Evolutionary conservation across 2,113 vertebrate species (phyloP).

Genomic region (Cinclus cinclus): DNA sequence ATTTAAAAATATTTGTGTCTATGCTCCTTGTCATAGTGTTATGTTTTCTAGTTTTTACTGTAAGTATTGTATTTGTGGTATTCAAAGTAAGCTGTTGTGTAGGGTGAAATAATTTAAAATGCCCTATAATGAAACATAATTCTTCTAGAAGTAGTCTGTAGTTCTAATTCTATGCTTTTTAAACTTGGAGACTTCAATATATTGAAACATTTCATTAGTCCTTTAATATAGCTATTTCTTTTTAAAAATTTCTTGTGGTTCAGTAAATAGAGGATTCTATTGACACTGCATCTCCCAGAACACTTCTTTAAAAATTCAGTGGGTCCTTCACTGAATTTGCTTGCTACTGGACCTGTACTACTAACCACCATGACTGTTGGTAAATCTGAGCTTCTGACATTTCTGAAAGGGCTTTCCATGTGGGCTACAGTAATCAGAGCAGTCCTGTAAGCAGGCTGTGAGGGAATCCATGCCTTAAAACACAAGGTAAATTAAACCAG

Average conservation of each 20-base stretch:
- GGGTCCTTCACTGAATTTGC: not conserved
- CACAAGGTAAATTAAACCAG: not conserved
- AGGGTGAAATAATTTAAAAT: not conserved
- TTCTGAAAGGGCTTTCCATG: not conserved
- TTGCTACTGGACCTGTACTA: rapidly evolving
- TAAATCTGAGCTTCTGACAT: not conserved
- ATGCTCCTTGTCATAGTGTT: not conserved
- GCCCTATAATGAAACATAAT: not conserved
- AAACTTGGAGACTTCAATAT: not conserved
- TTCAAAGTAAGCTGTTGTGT: not conserved
- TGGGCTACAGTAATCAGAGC: not conserved
- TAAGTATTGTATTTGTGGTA: not conserved
- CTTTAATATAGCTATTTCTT: not conserved
- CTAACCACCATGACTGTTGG: rapidly evolving
- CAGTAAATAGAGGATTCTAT: not conserved
- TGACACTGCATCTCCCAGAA: not conserved
- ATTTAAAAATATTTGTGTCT: not conserved
- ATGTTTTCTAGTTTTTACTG: not conserved
- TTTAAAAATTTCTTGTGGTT: not conserved
- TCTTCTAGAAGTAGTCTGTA: not conserved
- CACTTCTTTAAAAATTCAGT: not conserved
- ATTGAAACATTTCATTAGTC: not conserved
- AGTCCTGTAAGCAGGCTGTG: not conserved
- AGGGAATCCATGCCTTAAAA: not conserved
- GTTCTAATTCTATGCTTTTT: not conserved